phyloP scores from a whole-genome alignment of 2,797 vertebrate genomes.

The Pyrocephalus nanus region DNA sequence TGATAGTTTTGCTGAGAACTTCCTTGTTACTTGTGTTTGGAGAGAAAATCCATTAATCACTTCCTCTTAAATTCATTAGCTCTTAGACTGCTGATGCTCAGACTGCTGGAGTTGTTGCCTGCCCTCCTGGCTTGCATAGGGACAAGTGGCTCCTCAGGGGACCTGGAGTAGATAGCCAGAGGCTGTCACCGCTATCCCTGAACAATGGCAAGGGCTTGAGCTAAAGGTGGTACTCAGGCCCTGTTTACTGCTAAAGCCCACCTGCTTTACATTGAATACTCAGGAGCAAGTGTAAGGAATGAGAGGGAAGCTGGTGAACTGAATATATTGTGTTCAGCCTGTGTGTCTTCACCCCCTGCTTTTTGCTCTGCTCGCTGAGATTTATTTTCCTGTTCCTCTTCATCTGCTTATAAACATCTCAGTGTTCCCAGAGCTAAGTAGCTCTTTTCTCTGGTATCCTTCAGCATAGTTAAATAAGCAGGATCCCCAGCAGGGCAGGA shows the following conservation, averaged over 20 bases:
- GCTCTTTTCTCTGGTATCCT: not conserved
- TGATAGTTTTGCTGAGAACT: not conserved
- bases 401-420: not conserved
- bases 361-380: not conserved
- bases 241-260: not conserved
- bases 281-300: not conserved
- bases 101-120: not conserved
- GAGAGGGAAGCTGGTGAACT: not conserved
- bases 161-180: not conserved
- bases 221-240: not conserved
- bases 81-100: not conserved
- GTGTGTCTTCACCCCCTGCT: not conserved
- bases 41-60: not conserved
- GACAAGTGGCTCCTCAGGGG: not conserved
- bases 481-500: not conserved
- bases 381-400: not conserved
- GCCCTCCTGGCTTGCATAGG: not conserved
- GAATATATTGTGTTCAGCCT: not conserved
- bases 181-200: not conserved
- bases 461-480: not conserved
- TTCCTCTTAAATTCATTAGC: not conserved
- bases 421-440: not conserved
- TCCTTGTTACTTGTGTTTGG: slow-evolving; percentile 1
- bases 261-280: not conserved
- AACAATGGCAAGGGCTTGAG: not conserved